These are phyloP conservation scores for Oreortyx pictus DNA, from an alignment of 2,797 vertebrate species.

Conservation along the genomic window DNA sequence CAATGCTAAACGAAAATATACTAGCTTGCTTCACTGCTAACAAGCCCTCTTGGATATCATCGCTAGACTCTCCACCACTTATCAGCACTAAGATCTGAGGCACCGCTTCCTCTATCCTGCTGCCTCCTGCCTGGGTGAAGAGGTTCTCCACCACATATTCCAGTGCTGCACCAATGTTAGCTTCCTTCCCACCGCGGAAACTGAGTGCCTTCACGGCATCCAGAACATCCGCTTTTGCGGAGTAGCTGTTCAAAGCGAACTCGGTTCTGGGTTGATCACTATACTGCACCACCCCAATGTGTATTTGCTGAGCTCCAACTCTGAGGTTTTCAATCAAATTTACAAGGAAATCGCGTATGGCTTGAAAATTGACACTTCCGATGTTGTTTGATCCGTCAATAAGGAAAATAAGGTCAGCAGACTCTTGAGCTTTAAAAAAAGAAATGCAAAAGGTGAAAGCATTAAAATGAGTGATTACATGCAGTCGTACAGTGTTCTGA, in stretches of 20 bases:
- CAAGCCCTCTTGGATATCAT: slow-evolving; percentile 88
- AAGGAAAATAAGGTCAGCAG: slow-evolving; percentile 98
- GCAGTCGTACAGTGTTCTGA: slow-evolving; percentile 81
- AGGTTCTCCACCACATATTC: slow-evolving; percentile 88
- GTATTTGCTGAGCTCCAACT: slow-evolving; percentile 89
- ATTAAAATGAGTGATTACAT: slow-evolving; percentile 88
- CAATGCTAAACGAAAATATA: slow-evolving; percentile 86
- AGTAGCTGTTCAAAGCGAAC: slow-evolving; percentile 90
- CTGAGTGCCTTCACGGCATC: slow-evolving; percentile 87
- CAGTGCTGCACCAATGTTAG: slow-evolving; percentile 92
- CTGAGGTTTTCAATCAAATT: slow-evolving; percentile 92
- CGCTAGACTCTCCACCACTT: slow-evolving; percentile 90
- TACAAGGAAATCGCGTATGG: slow-evolving; percentile 91
- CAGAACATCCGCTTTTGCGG: slow-evolving; percentile 86
- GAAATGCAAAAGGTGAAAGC: slow-evolving; percentile 92
- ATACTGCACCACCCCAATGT: slow-evolving; percentile 92
- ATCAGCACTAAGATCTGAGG: slow-evolving; percentile 93
- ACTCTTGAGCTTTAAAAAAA: slow-evolving; percentile 90
- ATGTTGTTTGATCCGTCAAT: slow-evolving; percentile 99
- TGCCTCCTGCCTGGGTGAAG: slow-evolving; percentile 87
- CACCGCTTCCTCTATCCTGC: slow-evolving; percentile 91
- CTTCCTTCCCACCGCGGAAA: slow-evolving; percentile 86
- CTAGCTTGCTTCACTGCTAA: slow-evolving; percentile 89
- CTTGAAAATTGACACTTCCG: slow-evolving; percentile 92
- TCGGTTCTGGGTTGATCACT: slow-evolving; percentile 84